These are phyloP conservation scores for Grantiella picta DNA, from an alignment of 2,113 vertebrate genomes.

Conservation along the genomic window DNA sequence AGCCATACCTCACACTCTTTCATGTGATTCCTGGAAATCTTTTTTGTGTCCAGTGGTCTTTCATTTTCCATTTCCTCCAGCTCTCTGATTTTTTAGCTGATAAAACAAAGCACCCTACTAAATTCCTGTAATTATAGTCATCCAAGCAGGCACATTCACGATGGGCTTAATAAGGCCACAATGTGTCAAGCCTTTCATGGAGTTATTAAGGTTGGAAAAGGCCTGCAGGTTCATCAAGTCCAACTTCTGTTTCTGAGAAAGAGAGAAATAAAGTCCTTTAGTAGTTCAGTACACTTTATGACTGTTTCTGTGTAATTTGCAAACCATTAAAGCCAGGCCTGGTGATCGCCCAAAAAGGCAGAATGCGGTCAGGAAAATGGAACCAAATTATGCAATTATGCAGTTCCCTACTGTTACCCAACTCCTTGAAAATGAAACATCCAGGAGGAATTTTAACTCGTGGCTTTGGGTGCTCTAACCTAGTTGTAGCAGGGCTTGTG, in stretches of 20 bases:
- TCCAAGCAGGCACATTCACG: not conserved
- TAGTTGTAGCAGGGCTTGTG: not conserved
- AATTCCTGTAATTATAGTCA: conserved; percentile 13
- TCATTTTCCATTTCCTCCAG: not conserved
- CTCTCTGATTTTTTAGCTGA: not conserved
- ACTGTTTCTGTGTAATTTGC: not conserved
- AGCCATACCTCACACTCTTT: not conserved
- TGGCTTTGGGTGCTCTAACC: not conserved
- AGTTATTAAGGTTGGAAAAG: not conserved
- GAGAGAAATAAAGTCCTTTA: not conserved
- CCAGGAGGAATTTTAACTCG: not conserved
- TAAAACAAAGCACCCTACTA: not conserved
- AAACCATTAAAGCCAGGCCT: not conserved
- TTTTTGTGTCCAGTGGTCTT: not conserved
- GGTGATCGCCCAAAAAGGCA: not conserved
- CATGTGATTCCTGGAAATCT: not conserved
- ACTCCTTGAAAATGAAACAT: not conserved
- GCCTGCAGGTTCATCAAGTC: not conserved
- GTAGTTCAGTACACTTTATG: not conserved
- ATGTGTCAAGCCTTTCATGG: not conserved
- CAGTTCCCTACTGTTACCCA: not conserved
- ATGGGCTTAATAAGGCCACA: not conserved
- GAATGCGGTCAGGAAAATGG: not conserved
- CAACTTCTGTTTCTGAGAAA: conserved; percentile 7
- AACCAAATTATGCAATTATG: not conserved